phyloP scores from a whole-genome alignment of 2,888 invertebrate species.

The Drosophila maculinotata region DNA sequence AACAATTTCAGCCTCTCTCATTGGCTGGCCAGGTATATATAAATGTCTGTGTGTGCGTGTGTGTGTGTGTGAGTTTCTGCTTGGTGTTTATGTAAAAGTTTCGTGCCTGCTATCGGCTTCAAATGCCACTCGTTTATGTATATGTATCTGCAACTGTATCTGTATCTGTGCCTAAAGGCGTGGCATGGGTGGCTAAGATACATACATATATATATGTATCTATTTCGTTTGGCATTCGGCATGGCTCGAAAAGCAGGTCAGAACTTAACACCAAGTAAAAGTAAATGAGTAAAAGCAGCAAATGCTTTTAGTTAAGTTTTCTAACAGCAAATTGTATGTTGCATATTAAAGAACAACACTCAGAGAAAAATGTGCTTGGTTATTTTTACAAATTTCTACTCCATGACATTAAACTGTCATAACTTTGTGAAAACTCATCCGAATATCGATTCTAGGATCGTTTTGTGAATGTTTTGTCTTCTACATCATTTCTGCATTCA shows the following conservation, averaged over 20 bases:
- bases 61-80: conserved; percentile 10
- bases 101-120: conserved; percentile 52
- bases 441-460: neutral
- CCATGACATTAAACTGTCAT: too few species aligned
- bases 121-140: conserved; percentile 47
- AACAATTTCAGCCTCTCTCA: conserved; percentile 39
- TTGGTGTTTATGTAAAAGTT: conserved; percentile 53
- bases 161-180: conserved; percentile 41
- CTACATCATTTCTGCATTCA: neutral
- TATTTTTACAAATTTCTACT: too few species aligned
- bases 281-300: neutral
- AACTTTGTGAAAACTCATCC: neutral
- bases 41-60: conserved; percentile 6
- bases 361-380: too few species aligned
- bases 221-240: conserved; percentile 9
- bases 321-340: too few species aligned
- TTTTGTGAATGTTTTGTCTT: neutral
- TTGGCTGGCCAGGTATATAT: conserved; percentile 46
- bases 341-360: neutral
- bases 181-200: conserved; percentile 64
- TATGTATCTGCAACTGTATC: conserved; percentile 15
- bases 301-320: neutral
- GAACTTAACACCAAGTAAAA: neutral
- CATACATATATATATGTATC: too few species aligned
- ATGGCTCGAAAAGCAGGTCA: conserved; percentile 22